A percentile compares a stretch with the other conserved stretches of the same genome.
These are phyloP conservation scores for Brachymystax lenok DNA, from an alignment of 2,797 vertebrate species.

Conservation along the genomic window DNA sequence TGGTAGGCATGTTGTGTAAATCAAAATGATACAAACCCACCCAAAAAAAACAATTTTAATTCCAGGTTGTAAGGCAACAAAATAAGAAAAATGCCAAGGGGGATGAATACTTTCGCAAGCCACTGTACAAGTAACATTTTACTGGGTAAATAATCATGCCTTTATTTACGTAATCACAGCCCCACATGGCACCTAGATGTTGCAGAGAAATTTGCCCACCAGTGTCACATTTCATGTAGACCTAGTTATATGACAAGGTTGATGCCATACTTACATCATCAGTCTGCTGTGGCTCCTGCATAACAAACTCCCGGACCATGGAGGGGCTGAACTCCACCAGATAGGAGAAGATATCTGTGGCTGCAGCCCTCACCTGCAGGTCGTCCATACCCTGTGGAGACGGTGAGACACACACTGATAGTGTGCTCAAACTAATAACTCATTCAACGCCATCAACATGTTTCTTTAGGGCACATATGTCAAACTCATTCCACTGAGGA, in stretches of 20 bases:
- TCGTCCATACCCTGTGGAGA: slow-evolving; percentile 92
- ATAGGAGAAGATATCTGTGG: slow-evolving; percentile 99
- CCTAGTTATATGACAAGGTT: not conserved
- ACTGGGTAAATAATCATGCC: too few species aligned
- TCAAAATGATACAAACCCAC: too few species aligned
- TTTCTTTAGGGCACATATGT: not conserved
- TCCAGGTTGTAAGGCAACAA: too few species aligned
- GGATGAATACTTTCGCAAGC: too few species aligned
- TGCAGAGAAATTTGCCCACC: not conserved
- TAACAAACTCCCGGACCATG: slow-evolving; percentile 98
- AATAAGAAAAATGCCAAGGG: too few species aligned
- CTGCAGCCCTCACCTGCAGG: slow-evolving; percentile 94
- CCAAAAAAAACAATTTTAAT: too few species aligned
- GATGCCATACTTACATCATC: slow-evolving; percentile 85
- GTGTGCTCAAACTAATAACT: not conserved
- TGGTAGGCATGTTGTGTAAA: too few species aligned
- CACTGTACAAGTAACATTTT: too few species aligned
- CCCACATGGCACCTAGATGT: not conserved
- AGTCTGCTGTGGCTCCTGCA: slow-evolving; percentile 98
- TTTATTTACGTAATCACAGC: too few species aligned
- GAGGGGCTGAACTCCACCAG: slow-evolving; percentile 99
- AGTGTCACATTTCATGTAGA: not conserved
- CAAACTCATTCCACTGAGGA: too few species aligned
- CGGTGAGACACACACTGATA: not conserved
- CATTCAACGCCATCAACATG: not conserved